Evolutionary conservation across 2,888 invertebrate genomes (phyloP), one percentile per base, ranked within the genome.

Genomic region (Tipula helvola): DNA sequence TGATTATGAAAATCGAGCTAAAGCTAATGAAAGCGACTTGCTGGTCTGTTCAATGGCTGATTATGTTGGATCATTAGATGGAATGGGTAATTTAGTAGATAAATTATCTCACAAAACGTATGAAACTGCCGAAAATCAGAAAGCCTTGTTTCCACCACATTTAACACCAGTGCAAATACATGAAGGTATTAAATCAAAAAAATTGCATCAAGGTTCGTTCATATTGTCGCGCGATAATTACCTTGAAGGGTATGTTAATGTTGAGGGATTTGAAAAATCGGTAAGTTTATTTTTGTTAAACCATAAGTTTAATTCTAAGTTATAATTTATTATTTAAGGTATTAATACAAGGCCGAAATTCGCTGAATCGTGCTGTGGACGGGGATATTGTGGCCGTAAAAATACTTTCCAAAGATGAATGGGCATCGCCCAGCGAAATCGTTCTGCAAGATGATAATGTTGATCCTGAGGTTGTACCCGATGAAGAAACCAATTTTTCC

Each of bases 321-420:
- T 86, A 88, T 87, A 83, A 87, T 71, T 86, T 84, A 41, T 18
- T 86, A 86, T 90, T 89, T 8, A 88, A 96, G 96, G 93, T 97
- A 88, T 92, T 97, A 7, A 93, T 98, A 28, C 97, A 97, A 94
- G 98, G 98, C 0, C 94, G 96, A 87, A 93, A 94, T 87, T 94
- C 96, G 86, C 93, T 99, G 87, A 99, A 99, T 91, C 94, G 99
- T 88, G 97, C 98, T 2, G 96, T 99, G 0, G 97, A 99, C 90
- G 98, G 97, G 5, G 99, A 99, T 90, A 92, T 95, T 71, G 98
- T 99, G 5, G 99, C 98, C 5, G 92, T 99, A 86, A 95, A 98
- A 92, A 92, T 99, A 85, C 93, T 99, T 85, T 96, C 98, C 0
- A 94, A 98, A 92, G 93, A 94, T 7, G 93, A 99, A 89, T 99